These are phyloP conservation scores for Tillus elongatus DNA, from an alignment of 2,888 invertebrate genomes.

Conservation along the genomic window DNA sequence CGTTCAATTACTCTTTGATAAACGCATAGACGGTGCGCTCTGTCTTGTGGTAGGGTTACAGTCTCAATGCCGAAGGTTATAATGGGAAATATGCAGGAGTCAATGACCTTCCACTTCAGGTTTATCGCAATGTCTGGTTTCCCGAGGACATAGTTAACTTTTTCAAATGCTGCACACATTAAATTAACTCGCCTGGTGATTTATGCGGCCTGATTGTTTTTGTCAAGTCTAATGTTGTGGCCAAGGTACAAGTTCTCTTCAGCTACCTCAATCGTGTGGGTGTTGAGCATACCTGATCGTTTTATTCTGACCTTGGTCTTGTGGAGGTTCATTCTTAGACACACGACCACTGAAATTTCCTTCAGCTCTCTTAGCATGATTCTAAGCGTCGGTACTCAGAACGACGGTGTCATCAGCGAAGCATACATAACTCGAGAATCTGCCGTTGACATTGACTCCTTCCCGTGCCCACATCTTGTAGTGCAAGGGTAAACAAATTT, in stretches of 20 bases:
- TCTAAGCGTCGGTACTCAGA: too few species aligned
- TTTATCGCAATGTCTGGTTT: constrained; percentile 9
- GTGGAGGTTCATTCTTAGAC: too few species aligned
- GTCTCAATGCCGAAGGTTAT: constrained; percentile 1
- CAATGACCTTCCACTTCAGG: constrained; percentile 6
- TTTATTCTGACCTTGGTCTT: constrained; percentile 13
- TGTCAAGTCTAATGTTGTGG: constrained; percentile 15
- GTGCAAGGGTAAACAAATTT: too few species aligned
- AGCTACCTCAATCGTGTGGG: constrained; percentile 10
- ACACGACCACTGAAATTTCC: too few species aligned
- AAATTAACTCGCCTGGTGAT: constrained; percentile 10
- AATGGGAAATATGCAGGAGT: neutral
- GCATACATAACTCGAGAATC: too few species aligned
- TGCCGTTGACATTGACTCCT: too few species aligned
- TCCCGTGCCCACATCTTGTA: too few species aligned
- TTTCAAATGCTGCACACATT: constrained; percentile 12
- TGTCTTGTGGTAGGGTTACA: neutral
- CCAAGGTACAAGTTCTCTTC: constrained; percentile 14
- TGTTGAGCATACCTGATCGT: constrained; percentile 8
- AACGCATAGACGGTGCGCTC: neutral
- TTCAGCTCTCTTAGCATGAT: too few species aligned
- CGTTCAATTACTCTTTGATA: neutral
- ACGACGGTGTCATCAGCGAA: too few species aligned
- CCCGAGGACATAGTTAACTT: constrained; percentile 6
- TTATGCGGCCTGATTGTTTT: constrained; percentile 12